Evolutionary conservation across 2,797 vertebrate species (phyloP).

Genomic region (Micropoecilia bifurca): DNA sequence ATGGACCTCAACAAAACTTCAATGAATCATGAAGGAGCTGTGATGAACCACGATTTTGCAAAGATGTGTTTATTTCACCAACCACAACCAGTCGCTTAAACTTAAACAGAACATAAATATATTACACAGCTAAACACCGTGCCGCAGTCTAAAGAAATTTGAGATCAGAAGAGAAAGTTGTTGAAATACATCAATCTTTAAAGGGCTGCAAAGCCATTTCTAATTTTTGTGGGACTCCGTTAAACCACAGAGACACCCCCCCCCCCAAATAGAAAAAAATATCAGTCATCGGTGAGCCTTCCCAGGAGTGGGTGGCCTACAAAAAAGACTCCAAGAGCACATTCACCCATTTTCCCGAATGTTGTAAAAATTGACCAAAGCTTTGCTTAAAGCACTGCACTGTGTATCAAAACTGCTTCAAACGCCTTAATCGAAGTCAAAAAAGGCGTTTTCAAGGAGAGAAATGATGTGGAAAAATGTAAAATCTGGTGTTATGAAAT

Average conservation of each 20-base stretch:
- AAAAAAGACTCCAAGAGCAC: not conserved
- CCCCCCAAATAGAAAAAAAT: not conserved
- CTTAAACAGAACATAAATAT: not conserved
- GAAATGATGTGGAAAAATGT: not conserved
- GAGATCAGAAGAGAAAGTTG: not conserved
- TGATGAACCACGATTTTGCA: not conserved
- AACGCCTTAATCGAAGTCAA: not conserved
- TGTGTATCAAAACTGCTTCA: not conserved
- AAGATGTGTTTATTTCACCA: not conserved
- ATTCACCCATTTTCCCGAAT: not conserved
- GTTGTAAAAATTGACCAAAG: not conserved
- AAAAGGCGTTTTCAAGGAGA: not conserved
- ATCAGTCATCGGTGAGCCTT: not conserved
- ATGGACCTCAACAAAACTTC: not conserved
- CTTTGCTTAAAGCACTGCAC: not conserved
- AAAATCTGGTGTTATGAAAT: not conserved
- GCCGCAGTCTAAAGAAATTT: not conserved
- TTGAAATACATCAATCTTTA: not conserved
- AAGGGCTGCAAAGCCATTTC: not conserved
- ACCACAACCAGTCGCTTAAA: not conserved
- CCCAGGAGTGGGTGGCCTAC: not conserved
- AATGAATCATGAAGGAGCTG: not conserved
- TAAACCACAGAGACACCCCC: not conserved
- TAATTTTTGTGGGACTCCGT: not conserved
- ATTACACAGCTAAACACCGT: not conserved